A percentile compares a stretch with the other conserved stretches of the same genome.
These are phyloP conservation scores for Heliothis peltigera DNA, from an alignment of 2,888 invertebrate genomes.

Conservation along the genomic window DNA sequence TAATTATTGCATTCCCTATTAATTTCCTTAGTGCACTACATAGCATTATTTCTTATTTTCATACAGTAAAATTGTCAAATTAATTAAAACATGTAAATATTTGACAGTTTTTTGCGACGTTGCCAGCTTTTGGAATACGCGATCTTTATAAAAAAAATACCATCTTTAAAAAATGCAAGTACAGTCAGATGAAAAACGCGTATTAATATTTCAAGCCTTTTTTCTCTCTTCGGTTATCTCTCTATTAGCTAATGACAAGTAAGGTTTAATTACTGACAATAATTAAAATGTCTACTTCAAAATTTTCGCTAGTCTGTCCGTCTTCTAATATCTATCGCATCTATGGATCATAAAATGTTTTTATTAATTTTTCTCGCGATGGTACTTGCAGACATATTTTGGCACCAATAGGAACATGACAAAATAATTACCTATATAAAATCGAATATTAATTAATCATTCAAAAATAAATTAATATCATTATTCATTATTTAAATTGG, in stretches of 20 bases:
- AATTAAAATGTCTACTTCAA: background rate
- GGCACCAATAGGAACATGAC: conserved; percentile 39
- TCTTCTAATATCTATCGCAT: background rate
- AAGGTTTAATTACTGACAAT: too few relatives aligned
- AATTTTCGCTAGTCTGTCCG: background rate
- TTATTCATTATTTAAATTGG: conserved; percentile 34
- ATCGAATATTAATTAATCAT: conserved; percentile 40
- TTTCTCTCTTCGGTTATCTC: too few relatives aligned
- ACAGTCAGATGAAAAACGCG: conserved; percentile 8
- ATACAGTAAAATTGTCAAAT: too few relatives aligned
- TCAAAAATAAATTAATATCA: conserved; percentile 42
- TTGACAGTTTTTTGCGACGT: too few relatives aligned
- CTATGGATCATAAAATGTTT: background rate
- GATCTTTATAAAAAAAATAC: background rate
- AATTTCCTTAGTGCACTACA: too few relatives aligned
- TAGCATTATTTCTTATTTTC: too few relatives aligned
- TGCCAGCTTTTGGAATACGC: too few relatives aligned
- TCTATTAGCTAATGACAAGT: too few relatives aligned
- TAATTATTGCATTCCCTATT: too few relatives aligned
- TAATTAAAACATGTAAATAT: too few relatives aligned
- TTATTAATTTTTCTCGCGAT: conserved; percentile 13
- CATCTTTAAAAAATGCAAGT: conserved; percentile 1
- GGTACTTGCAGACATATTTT: background rate
- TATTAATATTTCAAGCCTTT: background rate
- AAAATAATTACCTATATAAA: conserved; percentile 22